Base-by-base conservation (phyloP, 2,888 invertebrate species). In the Mythimna lalbum region DNA sequence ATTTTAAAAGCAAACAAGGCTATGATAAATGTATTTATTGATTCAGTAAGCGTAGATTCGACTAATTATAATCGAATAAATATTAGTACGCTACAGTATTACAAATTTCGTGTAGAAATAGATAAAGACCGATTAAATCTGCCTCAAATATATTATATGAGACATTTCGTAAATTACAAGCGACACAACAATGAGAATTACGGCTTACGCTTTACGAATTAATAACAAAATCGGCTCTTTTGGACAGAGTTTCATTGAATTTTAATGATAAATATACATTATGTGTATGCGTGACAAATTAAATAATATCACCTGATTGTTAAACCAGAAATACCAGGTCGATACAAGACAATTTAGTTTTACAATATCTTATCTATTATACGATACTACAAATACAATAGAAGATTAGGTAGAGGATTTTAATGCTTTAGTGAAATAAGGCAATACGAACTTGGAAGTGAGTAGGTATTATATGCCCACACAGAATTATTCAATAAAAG, bases 181-280 rank as follows among this genome's bases (percentile, higher is more conserved):
- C 27, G 68, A 66, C 60, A 71, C 43, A 53, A 69, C 75, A 73
- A 73, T 69, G 62, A 70, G 53, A 80, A 63, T 63, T 59, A 74
- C 63, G 50, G 21, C 36, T 75, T 76, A 75, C 78, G 80, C 71
- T 60, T 63, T 59, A 52, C n/a, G 76, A 84, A 84, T 84, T 61
- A 65, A 73, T 74, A 72, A 79, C 43, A 53, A 60, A 57, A 50
- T 1, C 81, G 73, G 71, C 59, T 60, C 43, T 55, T 83, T 76
- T 80, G 63, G 21, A 27, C n/a, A 21, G n/a, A 36, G 50, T 69
- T 36, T 53, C 19, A 21, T 80, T 67, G 71, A 67, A 80, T 80
- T 67, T 68, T 59, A 82, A 80, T 71, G 52, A 55, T 31, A 59
- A 63, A 60, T 68, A 60, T 14, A 69, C 17, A 55, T 52, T 53